phyloP scores from a whole-genome alignment of 2,797 vertebrate genomes.

The Margarornis squamiger region DNA sequence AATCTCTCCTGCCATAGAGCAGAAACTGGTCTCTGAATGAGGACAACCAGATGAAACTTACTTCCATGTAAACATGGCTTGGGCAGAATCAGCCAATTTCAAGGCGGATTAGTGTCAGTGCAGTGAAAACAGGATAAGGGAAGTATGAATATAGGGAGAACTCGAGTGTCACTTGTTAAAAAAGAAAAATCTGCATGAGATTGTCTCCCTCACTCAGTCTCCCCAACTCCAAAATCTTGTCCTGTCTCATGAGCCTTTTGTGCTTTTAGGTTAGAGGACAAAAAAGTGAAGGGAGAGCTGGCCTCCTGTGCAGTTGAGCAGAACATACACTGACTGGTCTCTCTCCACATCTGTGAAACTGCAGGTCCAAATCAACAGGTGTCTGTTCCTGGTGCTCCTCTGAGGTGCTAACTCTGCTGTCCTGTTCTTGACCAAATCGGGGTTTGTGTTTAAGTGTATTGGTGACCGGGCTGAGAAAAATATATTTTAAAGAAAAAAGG shows the following conservation, averaged over 20 bases:
- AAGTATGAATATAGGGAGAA: conserved; percentile 51
- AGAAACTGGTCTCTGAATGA: conserved; percentile 68
- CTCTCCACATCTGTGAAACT: not conserved
- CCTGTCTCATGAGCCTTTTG: not conserved
- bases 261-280: not conserved
- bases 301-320: not conserved
- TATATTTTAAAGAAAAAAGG: not conserved
- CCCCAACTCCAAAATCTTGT: not conserved
- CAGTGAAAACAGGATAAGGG: conserved; percentile 63
- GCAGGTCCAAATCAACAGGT: not conserved
- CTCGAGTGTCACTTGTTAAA: conserved; percentile 55
- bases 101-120: conserved; percentile 75
- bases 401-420: not conserved
- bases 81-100: conserved; percentile 77
- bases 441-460: not conserved
- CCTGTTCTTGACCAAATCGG: not conserved
- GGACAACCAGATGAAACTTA: conserved; percentile 67
- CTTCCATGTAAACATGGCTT: conserved; percentile 69
- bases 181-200: conserved; percentile 54
- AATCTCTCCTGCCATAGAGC: conserved; percentile 67
- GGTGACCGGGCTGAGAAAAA: not conserved
- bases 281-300: not conserved
- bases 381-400: not conserved
- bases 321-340: not conserved
- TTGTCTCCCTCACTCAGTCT: not conserved